phyloP scores from a whole-genome alignment of 2,113 vertebrate genomes.

The Mohoua ochrocephala region DNA sequence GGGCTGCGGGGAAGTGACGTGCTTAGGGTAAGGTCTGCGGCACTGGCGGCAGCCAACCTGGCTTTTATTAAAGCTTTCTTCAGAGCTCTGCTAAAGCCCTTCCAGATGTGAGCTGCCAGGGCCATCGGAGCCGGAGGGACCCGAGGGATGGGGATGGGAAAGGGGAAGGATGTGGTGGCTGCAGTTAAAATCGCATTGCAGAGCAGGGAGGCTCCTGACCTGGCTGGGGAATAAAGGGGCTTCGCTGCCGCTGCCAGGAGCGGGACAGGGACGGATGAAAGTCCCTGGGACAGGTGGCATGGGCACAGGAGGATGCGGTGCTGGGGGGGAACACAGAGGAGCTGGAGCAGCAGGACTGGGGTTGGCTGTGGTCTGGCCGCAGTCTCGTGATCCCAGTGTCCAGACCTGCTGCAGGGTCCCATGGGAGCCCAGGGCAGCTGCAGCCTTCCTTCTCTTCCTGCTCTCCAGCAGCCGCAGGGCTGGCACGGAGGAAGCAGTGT shows the following conservation, averaged over 20 bases:
- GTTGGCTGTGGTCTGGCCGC: not conserved
- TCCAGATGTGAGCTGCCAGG: constrained; percentile 59
- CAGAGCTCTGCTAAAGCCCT: constrained; percentile 37
- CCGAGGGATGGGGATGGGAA: not conserved
- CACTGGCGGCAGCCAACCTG: not conserved
- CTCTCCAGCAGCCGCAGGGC: not conserved
- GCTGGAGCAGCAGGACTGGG: not conserved
- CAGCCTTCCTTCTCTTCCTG: not conserved
- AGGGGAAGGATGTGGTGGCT: not conserved
- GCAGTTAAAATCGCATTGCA: not conserved
- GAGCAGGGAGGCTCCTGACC: not conserved
- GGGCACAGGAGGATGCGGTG: accelerated
- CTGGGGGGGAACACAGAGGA: not conserved
- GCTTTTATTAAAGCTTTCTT: constrained; percentile 55
- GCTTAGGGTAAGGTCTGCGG: not conserved
- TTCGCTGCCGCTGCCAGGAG: accelerated
- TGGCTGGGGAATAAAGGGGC: not conserved
- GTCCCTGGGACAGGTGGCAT: accelerated
- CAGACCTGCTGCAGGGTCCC: not conserved
- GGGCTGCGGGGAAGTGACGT: accelerated
- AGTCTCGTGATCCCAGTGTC: not conserved
- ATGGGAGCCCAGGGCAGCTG: not conserved
- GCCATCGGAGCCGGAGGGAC: not conserved
- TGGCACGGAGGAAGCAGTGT: not conserved
- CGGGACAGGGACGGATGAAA: not conserved